These are phyloP conservation scores for Heptranchias perlo DNA, from an alignment of 2,113 vertebrate genomes.

Conservation along the genomic window DNA sequence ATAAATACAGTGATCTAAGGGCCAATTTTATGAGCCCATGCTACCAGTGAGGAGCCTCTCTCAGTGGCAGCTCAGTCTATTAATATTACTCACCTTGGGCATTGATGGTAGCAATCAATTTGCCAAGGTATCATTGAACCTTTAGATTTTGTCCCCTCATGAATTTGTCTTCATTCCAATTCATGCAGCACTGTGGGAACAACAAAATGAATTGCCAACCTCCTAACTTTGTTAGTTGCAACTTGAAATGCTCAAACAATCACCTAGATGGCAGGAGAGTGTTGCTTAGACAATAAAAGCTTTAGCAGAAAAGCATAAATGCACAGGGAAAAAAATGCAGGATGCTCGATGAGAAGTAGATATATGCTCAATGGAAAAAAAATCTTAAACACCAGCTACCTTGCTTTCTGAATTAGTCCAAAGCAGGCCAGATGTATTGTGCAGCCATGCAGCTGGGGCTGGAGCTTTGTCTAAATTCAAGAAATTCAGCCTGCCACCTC, in stretches of 20 bases:
- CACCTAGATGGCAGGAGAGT: constrained; percentile 5
- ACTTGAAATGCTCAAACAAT: not conserved
- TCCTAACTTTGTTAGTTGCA: not conserved
- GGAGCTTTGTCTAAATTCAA: not conserved
- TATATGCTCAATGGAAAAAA: not conserved
- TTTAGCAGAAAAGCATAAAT: not conserved
- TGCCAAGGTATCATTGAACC: not conserved
- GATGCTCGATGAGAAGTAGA: not conserved
- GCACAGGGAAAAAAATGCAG: not conserved
- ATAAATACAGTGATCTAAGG: too few relatives aligned
- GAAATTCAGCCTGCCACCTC: not conserved
- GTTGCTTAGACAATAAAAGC: not conserved
- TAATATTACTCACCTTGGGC: not conserved
- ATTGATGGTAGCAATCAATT: not conserved
- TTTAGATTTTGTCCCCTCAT: not conserved
- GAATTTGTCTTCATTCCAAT: not conserved
- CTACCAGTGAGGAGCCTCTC: not conserved
- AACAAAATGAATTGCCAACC: not conserved
- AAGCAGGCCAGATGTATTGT: not conserved
- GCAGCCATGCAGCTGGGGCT: not conserved
- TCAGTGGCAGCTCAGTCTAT: not conserved
- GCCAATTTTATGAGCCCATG: not conserved
- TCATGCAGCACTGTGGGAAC: not conserved
- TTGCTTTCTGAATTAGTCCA: not conserved
- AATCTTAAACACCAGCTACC: not conserved